These are phyloP conservation scores for Sebastes cheni DNA, from an alignment of 2,797 vertebrate species.

Conservation along the genomic window DNA sequence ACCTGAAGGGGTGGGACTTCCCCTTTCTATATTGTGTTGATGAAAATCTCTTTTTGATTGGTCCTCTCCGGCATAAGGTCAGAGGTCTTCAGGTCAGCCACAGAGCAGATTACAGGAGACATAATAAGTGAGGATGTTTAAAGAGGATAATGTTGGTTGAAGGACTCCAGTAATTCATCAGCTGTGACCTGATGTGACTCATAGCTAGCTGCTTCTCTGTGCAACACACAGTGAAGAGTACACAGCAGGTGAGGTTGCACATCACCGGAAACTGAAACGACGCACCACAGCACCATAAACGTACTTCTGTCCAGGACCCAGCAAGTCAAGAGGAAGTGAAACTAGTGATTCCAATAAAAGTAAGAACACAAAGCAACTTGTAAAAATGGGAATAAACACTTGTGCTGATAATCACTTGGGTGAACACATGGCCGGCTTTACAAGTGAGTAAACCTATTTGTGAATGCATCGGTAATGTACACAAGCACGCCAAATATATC, in stretches of 20 bases:
- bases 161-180: conserved; percentile 11
- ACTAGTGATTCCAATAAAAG: background rate
- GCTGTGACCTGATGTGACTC: background rate
- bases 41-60: too few species aligned
- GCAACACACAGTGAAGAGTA: background rate
- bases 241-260: too few species aligned
- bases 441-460: conserved; percentile 45
- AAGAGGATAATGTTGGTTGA: background rate
- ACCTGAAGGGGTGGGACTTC: too few species aligned
- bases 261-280: too few species aligned
- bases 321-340: background rate
- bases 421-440: conserved; percentile 15
- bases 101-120: background rate
- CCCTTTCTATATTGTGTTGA: too few species aligned
- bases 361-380: background rate
- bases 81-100: background rate
- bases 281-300: too few species aligned
- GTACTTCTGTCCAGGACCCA: background rate
- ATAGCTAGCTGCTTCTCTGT: background rate
- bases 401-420: background rate
- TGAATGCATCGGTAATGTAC: conserved; percentile 15
- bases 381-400: background rate
- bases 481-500: conserved; percentile 39
- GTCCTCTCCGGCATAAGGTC: too few species aligned
- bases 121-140: background rate